Evolutionary conservation across 2,888 invertebrate species (phyloP), one percentile per base, ranked within the genome.

Genomic region (Hymenopus coronatus): DNA sequence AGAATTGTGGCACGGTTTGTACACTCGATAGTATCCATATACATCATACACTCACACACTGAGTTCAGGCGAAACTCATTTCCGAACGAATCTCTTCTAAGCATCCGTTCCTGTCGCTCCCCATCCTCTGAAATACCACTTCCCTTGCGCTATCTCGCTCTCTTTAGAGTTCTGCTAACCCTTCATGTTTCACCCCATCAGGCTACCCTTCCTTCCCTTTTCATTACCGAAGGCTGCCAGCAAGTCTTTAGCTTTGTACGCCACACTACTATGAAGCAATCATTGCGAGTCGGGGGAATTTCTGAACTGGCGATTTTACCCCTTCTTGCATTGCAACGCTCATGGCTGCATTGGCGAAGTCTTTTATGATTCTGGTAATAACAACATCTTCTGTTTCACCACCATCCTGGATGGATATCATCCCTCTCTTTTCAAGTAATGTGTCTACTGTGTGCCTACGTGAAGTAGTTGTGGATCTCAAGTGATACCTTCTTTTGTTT

Each of bases 161-260:
- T 87, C 87, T 82, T 87, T 87, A 33, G 82, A 87, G 33, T 87
- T 87, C 82, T 82, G 15, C 82, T 33, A 87, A 82, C 87, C 87
- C 82, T 82, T 87, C 87, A 33, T 87, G 27, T 87, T 33, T 82
- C 81, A 87, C 87, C 87, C 87, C 54, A 70, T 70, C 54, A 70
- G 14, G 20, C 54, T 25, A 70, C 54, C 54, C 54, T 70, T 70
- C 54, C 54, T 70, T 70, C 54, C 25, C 54, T 70, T 70, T 70
- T 70, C 54, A 70, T 70, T 70, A 70, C 54, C 54, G 25, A 87
- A 82, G 82, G 82, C 87, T 87, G 30, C 33, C 14, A 70, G 87
- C 87, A 33, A 87, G 33, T 81, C 87, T 87, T 87, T 70, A 70
- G 54, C 54, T 70, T 70, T 70, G 54, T 70, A 70, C 54, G 54